phyloP scores from a whole-genome alignment of 2,113 vertebrate species.

The Sphaerodactylus townsendi region DNA sequence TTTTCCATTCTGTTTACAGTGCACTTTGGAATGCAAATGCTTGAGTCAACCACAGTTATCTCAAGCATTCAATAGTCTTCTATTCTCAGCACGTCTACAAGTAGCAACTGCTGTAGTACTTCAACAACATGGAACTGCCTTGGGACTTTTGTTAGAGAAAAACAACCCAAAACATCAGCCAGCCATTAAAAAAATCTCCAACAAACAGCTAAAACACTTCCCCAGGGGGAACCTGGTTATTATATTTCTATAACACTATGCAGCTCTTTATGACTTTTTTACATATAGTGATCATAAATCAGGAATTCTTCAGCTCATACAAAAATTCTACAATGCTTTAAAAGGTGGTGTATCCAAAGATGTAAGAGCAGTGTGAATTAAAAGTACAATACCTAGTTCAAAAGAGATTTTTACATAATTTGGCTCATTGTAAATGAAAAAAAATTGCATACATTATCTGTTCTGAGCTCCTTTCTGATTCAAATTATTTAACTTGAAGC shows the following conservation, averaged over 20 bases:
- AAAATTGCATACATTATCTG: conserved; percentile 20
- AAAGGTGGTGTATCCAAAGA: conserved; percentile 3
- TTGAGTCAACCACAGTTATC: neutral
- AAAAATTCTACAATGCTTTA: conserved; percentile 33
- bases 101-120: conserved; percentile 26
- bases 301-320: neutral
- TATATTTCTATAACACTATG: neutral
- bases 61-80: neutral
- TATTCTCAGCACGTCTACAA: conserved; percentile 1
- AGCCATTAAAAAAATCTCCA: conserved; percentile 1
- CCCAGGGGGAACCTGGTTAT: neutral
- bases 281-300: conserved; percentile 24
- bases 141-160: neutral
- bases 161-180: neutral
- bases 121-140: conserved; percentile 14
- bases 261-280: conserved; percentile 26
- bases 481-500: conserved; percentile 13
- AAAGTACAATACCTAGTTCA: conserved; percentile 4
- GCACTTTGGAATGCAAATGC: neutral
- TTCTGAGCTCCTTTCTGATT: neutral
- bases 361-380: neutral
- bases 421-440: conserved; percentile 25
- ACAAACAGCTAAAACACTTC: conserved; percentile 32
- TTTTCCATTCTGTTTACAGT: conserved; percentile 19
- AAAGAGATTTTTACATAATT: conserved; percentile 20